Base-by-base conservation (phyloP, 2,113 vertebrate genomes). In the Rostratula benghalensis region DNA sequence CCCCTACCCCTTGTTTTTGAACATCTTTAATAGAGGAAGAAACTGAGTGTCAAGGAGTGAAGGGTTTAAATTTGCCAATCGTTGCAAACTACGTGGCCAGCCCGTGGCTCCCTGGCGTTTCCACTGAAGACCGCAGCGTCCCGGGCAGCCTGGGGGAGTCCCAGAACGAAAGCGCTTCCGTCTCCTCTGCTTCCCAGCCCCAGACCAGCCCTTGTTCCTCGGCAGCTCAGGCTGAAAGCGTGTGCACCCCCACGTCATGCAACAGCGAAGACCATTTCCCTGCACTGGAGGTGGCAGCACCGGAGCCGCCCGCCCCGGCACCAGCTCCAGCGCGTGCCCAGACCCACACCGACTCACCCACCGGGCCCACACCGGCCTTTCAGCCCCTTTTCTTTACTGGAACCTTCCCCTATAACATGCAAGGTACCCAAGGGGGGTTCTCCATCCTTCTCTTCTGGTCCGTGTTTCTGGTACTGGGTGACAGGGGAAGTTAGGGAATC, bases 341-440 rank as follows among this genome's bases (percentile, higher is more conserved):
- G 53, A 90, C 97, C 2, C 90, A 70, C 23, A 88, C 98, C 6
- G 87, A 96, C 85, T 85, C 97, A 11, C 98, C 97, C 24, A 28
- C 95, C 0, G 97, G 97, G 24, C 75, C 98, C 8, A 59, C 98
- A 28, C 97, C 98, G 0, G 43, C 98, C 3, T 98, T 99, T 88
- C 98, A 99, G 96, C 99, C 98, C 28, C 98, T 99, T 90, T 98
- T 99, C 95, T 98, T 99, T 92, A 98, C 98, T 7, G 98, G 98
- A 94, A 98, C 98, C 17, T 98, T 99, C 82, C 99, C 98, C 0
- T 98, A 97, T 73, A 98, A 98, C 50, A 91, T 98, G 77, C 98
- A 98, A 98, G 99, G 98, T 99, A 97, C 97, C 45, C 3, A 79
- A 14, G 31, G 5, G 33, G 24, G 0, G 2, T 46, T 41, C 59